phyloP scores from a whole-genome alignment of 2,797 vertebrate species.

The Uromys caudimaculatus region DNA sequence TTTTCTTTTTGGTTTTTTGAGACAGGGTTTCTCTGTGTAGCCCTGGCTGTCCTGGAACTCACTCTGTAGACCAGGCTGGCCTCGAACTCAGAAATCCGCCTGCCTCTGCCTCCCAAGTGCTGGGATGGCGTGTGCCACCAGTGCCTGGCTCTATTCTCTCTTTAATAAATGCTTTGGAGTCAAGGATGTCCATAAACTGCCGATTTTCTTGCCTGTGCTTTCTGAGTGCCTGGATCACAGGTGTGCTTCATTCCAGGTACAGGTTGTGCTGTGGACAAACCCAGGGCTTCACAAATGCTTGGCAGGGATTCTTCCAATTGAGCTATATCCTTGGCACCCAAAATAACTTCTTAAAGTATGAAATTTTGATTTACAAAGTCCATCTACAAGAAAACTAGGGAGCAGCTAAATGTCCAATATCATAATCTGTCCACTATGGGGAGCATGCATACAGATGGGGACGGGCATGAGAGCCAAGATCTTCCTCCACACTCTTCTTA shows the following conservation, averaged over 20 bases:
- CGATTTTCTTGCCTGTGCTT: background rate
- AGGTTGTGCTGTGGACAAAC: background rate
- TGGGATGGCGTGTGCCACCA: too few species aligned
- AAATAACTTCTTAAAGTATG: background rate
- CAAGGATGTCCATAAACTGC: background rate
- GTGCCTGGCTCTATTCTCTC: constrained; percentile 18
- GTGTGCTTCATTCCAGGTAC: background rate
- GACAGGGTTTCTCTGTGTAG: too few species aligned
- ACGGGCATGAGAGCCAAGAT: background rate
- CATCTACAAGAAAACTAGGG: background rate
- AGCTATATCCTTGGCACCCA: background rate
- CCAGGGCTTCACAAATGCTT: background rate
- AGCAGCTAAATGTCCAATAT: background rate
- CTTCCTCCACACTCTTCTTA: background rate
- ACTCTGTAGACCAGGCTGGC: too few species aligned
- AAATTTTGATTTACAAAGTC: constrained; percentile 32
- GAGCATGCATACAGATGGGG: background rate
- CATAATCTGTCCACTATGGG: background rate
- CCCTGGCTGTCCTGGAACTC: too few species aligned
- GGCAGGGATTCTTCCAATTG: background rate
- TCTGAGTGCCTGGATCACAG: background rate
- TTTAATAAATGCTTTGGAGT: constrained; percentile 12
- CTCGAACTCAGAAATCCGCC: too few species aligned
- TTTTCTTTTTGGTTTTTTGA: too few species aligned
- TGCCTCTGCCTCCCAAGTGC: too few species aligned